Evolutionary conservation across 92 coral and sea anemone genomes (phyloP).

Genomic region (Parazoanthus darwini): DNA sequence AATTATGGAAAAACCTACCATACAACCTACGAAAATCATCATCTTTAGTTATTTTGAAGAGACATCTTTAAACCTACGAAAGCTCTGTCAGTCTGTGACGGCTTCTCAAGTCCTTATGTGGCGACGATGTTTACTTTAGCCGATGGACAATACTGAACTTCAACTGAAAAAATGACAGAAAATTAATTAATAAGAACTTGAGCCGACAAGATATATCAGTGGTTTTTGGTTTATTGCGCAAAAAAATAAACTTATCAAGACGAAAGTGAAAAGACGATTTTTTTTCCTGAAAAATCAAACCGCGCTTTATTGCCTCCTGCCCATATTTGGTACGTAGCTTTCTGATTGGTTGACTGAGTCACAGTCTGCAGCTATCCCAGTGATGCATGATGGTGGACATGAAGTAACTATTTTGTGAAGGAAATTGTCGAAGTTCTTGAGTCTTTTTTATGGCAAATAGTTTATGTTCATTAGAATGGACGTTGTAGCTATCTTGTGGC

Average conservation of each 20-base stretch:
- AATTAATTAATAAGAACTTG: not conserved
- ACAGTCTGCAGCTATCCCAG: constrained; percentile 88
- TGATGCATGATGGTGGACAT: constrained; percentile 84
- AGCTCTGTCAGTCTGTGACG: not conserved
- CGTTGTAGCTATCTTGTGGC: constrained; percentile 67
- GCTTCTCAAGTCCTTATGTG: not conserved
- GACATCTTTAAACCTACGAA: too few species aligned
- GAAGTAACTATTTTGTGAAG: constrained; percentile 47
- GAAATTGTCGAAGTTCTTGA: constrained; percentile 29
- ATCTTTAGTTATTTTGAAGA: too few species aligned
- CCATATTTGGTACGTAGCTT: constrained; percentile 79
- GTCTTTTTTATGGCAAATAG: constrained; percentile 11
- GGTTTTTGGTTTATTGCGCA: not conserved
- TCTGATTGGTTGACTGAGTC: constrained; percentile 78
- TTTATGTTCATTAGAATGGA: constrained; percentile 54
- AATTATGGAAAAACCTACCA: too few species aligned
- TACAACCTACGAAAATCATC: too few species aligned
- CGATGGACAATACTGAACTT: not conserved
- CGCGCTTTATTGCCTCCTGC: constrained; percentile 78
- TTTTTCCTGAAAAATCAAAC: constrained; percentile 43
- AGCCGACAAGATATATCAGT: not conserved
- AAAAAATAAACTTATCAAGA: not conserved
- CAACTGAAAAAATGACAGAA: not conserved
- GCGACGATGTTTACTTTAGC: not conserved
- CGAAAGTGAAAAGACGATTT: not conserved